Conservation (phyloP, 2,888 invertebrate species). For the Thecocarcelia acutangulata region DNA sequence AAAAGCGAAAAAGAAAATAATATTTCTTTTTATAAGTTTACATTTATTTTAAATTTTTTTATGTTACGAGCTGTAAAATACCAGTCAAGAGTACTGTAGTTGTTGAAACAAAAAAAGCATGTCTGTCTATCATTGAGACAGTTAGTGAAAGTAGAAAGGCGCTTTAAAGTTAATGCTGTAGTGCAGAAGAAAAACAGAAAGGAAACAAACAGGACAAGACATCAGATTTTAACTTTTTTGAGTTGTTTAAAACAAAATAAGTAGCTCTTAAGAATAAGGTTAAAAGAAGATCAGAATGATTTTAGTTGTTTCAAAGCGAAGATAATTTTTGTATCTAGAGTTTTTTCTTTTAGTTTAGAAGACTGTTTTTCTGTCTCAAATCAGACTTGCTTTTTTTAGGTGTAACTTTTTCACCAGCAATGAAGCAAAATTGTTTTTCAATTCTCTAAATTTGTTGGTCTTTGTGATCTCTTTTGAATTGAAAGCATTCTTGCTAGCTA, state of each 20-base stretch:
- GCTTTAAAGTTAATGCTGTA: constrained; percentile 30
- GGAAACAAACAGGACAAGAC: neutral
- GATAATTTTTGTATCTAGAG: too few relatives aligned
- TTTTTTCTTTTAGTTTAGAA: too few relatives aligned
- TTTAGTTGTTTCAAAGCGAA: too few relatives aligned
- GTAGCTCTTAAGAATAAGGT: constrained; percentile 3
- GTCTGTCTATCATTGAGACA: constrained; percentile 16
- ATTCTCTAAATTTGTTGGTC: too few relatives aligned
- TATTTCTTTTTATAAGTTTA: constrained; percentile 20
- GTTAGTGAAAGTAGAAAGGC: constrained; percentile 36
- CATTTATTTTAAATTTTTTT: constrained; percentile 13
- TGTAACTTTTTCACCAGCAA: too few relatives aligned
- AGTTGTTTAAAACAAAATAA: constrained; percentile 11
- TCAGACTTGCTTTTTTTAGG: too few relatives aligned
- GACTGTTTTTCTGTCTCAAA: too few relatives aligned
- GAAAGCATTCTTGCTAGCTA: too few relatives aligned
- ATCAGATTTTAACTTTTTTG: constrained; percentile 13
- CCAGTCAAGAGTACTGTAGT: constrained; percentile 35
- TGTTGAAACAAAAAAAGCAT: constrained; percentile 34
- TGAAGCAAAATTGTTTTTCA: too few relatives aligned
- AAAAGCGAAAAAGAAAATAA: constrained; percentile 22
- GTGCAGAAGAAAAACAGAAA: neutral
- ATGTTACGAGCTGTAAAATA: constrained; percentile 24
- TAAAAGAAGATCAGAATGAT: neutral
- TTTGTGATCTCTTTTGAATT: too few relatives aligned